Evolutionary conservation across 2,797 vertebrate genomes (phyloP).

Genomic region (Mallotus villosus): DNA sequence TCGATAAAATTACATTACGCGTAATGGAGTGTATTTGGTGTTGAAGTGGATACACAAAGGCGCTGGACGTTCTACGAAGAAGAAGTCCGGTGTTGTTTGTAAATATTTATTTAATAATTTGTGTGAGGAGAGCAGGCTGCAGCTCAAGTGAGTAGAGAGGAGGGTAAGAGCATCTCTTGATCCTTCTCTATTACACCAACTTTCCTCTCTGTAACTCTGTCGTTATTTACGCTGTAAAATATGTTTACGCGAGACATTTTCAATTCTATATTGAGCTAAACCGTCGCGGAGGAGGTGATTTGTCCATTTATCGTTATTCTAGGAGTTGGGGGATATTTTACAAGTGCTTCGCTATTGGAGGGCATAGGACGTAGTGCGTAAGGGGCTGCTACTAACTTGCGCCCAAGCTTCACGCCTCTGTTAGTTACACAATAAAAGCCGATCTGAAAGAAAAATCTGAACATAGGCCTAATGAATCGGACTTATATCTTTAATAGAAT

Average conservation of each 20-base stretch:
- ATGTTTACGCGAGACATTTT: conserved; percentile 14
- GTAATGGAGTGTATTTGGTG: conserved; percentile 32
- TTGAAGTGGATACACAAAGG: conserved; percentile 30
- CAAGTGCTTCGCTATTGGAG: conserved; percentile 44
- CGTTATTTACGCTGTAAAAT: neutral
- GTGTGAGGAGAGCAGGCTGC: conserved; percentile 65
- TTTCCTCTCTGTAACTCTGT: conserved; percentile 40
- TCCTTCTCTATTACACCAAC: conserved; percentile 57
- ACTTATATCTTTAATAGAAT: conserved; percentile 23
- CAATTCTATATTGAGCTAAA: conserved; percentile 54
- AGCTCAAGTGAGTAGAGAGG: conserved; percentile 67
- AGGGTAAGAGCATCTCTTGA: conserved; percentile 68
- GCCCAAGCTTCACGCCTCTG: conserved; percentile 45
- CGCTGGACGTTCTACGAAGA: conserved; percentile 45
- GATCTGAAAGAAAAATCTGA: conserved; percentile 11
- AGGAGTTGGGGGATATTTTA: conserved; percentile 51
- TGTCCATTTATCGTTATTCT: conserved; percentile 54
- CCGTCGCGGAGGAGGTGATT: conserved; percentile 38
- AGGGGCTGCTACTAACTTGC: conserved; percentile 77
- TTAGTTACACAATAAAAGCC: conserved; percentile 37
- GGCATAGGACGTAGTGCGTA: conserved; percentile 48
- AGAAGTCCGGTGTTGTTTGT: conserved; percentile 77
- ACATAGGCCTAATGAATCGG: conserved; percentile 3
- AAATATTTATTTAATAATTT: conserved; percentile 67
- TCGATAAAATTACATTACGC: conserved; percentile 19